phyloP scores from a whole-genome alignment of 2,113 vertebrate genomes.

The Tylochromis polylepis region DNA sequence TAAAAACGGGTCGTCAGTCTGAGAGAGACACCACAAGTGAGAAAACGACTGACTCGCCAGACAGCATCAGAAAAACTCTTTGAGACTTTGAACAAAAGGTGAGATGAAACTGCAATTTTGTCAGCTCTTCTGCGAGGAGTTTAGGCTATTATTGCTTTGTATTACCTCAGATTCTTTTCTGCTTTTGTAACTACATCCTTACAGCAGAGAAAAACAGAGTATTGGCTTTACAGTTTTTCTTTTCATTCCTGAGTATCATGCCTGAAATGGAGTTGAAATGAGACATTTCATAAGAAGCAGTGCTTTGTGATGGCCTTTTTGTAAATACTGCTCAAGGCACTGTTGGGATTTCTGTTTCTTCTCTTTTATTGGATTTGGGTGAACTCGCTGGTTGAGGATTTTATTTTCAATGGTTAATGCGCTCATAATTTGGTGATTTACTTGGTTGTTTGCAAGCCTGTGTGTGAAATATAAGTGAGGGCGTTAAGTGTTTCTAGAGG shows the following conservation, averaged over 20 bases:
- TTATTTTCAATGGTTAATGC: background rate
- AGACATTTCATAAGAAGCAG: background rate
- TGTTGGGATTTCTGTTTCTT: background rate
- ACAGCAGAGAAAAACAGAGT: background rate
- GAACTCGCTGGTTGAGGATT: background rate
- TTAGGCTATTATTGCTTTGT: background rate
- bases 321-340: background rate
- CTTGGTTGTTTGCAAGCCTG: background rate
- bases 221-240: background rate
- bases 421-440: background rate
- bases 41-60: background rate
- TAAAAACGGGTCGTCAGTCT: conserved; percentile 14
- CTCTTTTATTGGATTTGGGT: background rate
- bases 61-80: background rate
- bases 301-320: background rate
- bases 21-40: background rate
- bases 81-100: conserved; percentile 16
- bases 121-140: background rate
- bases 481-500: background rate
- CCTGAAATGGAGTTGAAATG: background rate
- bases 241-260: background rate
- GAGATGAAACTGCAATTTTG: background rate
- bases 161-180: background rate
- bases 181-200: background rate
- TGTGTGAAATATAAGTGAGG: background rate